Percentiles rank a stretch among this genome's conserved stretches.
Evolutionary conservation across 2,113 vertebrate species (phyloP).

Genomic region (Megaptera novaeangliae): DNA sequence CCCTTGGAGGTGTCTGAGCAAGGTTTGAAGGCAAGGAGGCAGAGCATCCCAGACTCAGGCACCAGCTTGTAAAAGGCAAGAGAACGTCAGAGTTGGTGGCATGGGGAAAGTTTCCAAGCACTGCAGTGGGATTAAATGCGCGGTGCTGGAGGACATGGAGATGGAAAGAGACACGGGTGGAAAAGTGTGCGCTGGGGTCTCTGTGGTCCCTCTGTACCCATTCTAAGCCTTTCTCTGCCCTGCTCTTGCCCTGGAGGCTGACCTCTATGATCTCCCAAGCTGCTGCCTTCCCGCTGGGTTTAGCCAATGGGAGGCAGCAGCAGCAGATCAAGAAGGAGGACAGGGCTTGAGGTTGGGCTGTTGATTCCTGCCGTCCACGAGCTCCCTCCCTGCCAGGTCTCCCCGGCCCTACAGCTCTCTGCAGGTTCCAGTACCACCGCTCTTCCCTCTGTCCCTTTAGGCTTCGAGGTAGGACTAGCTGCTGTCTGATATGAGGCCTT

Average conservation of each 20-base stretch:
- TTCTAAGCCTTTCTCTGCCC: neutral
- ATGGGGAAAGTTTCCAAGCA: neutral
- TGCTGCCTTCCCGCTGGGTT: neutral
- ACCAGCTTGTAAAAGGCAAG: neutral
- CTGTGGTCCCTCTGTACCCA: neutral
- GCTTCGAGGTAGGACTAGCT: neutral
- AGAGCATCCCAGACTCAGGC: neutral
- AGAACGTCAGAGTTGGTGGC: neutral
- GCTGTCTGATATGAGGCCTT: neutral
- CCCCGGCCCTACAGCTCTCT: neutral
- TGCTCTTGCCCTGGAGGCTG: neutral
- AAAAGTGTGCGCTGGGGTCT: neutral
- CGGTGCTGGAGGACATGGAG: neutral
- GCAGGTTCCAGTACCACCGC: too few relatives aligned
- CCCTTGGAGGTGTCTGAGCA: neutral
- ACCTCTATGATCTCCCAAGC: neutral
- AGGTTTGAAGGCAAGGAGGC: neutral
- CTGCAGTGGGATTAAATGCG: neutral
- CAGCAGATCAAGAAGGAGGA: neutral
- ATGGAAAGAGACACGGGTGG: accelerated
- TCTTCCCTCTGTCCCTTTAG: neutral
- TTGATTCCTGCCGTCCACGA: neutral
- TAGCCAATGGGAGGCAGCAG: neutral
- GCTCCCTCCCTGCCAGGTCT: neutral
- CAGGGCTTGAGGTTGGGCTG: neutral